These are phyloP conservation scores for Andrena bucephala DNA, from an alignment of 2,888 invertebrate species.

Conservation along the genomic window DNA sequence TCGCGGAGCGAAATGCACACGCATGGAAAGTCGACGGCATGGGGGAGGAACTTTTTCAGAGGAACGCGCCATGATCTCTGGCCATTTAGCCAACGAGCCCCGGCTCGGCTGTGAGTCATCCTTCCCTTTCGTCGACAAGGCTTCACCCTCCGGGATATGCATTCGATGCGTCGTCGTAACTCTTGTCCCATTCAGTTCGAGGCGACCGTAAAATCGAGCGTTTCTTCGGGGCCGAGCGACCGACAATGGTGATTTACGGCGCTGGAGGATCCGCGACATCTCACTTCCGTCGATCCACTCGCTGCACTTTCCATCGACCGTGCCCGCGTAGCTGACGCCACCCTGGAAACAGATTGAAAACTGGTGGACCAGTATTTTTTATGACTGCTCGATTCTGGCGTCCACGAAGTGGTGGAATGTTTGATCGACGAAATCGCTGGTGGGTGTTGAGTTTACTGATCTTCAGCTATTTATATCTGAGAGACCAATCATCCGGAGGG, in stretches of 20 bases:
- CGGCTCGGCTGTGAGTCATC: slow-evolving; percentile 62
- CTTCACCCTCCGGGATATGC: slow-evolving; percentile 43
- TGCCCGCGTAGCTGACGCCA: neutral
- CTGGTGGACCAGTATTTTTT: slow-evolving; percentile 3
- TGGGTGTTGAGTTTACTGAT: too few relatives aligned
- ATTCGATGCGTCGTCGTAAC: slow-evolving; percentile 69
- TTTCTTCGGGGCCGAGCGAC: slow-evolving; percentile 69
- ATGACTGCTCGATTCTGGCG: neutral
- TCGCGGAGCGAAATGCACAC: slow-evolving; percentile 51
- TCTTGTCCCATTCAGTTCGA: slow-evolving; percentile 79
- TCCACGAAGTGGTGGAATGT: neutral
- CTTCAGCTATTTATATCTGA: too few relatives aligned
- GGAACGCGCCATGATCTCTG: slow-evolving; percentile 58
- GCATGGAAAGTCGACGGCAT: slow-evolving; percentile 55
- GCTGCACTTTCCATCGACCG: slow-evolving; percentile 7
- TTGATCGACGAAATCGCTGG: too few relatives aligned
- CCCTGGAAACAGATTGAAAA: slow-evolving; percentile 33
- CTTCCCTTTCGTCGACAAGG: slow-evolving; percentile 42
- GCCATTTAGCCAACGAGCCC: slow-evolving; percentile 65
- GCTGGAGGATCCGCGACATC: slow-evolving; percentile 56
- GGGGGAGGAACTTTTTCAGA: slow-evolving; percentile 55
- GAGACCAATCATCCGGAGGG: too few relatives aligned
- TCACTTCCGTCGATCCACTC: slow-evolving; percentile 64
- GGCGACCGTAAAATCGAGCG: slow-evolving; percentile 76
- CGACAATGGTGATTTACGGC: slow-evolving; percentile 73